Percentiles rank a stretch among this genome's conserved stretches.
phyloP scores from a whole-genome alignment of 2,113 vertebrate genomes.

The Tupaia chinensis region DNA sequence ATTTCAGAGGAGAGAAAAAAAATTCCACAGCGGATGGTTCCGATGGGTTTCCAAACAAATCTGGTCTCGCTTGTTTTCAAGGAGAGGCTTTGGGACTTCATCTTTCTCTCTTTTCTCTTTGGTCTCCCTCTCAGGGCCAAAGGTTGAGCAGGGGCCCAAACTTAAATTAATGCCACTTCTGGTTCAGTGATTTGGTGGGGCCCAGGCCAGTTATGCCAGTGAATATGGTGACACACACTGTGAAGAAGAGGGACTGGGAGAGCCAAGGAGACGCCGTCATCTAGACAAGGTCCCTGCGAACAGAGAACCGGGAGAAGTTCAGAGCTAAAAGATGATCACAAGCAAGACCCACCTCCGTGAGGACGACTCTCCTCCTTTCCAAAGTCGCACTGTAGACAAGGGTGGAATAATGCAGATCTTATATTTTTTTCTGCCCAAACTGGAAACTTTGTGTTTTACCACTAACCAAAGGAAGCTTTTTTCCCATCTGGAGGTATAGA shows the following conservation, averaged over 20 bases:
- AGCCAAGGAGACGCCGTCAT: constrained; percentile 65
- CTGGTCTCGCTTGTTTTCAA: background rate
- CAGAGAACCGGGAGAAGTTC: constrained; percentile 29
- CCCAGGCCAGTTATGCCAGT: constrained; percentile 63
- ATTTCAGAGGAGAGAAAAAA: background rate
- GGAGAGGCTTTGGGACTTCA: too few species aligned
- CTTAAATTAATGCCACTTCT: constrained; percentile 72
- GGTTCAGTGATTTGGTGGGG: constrained; percentile 69
- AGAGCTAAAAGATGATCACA: constrained; percentile 39
- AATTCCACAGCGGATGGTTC: background rate
- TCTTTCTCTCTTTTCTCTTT: background rate
- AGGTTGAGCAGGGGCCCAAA: constrained; percentile 50
- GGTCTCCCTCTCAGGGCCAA: background rate
- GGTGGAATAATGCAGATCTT: background rate
- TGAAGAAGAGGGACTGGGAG: constrained; percentile 76
- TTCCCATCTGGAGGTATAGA: background rate
- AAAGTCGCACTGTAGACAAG: background rate
- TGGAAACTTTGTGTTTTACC: background rate
- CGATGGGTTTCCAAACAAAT: background rate
- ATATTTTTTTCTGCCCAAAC: background rate
- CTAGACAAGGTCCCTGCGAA: constrained; percentile 57
- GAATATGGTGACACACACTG: constrained; percentile 67
- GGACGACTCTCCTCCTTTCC: background rate
- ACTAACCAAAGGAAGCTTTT: background rate
- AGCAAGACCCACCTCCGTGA: constrained; percentile 64